Base-by-base conservation (phyloP, 2,113 vertebrate genomes). In the Pluvialis apricaria region DNA sequence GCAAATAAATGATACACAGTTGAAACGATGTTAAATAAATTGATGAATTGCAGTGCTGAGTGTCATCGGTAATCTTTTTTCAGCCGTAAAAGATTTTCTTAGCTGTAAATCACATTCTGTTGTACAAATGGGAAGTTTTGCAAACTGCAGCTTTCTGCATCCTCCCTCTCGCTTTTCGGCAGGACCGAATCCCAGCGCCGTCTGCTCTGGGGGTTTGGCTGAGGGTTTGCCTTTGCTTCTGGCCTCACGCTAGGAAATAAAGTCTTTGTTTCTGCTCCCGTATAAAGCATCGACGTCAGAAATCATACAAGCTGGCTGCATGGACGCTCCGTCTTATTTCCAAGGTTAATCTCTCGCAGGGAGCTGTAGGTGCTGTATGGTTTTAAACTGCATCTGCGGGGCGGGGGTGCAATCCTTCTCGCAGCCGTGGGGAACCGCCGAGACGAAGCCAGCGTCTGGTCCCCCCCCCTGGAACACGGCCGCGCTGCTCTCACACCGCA, bases 251-350 rank as follows among this genome's bases (percentile, higher is more conserved):
- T n/a, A 3, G 44, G 69, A 84, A 71, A 45, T n/a, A 45, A 68
- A 69, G 61, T 24, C 84, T 90, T 92, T 82, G 93, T 93, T 91
- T 72, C 79, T 45, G 26, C 73, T 44, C 49, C 3, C 4, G 52
- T 16, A 3, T 9, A 34, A 60, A 84, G 88, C 88, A 12, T 78
- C 1, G 0, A 3, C 9, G 10, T 2, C 14, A 21, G 31, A 8
- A 36, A 31, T 25, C 31, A 3, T 11, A 0, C 24, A 2, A n/a
- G 49, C 61, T 1, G 14, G 7, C 68, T 22, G 54, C 19, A 1
- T 17, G 8, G 31, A 1, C 16, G 0, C 26, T 0, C 6, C 0
- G 2, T 13, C 44, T 7, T 6, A 2, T 47, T 66, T 20, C 55
- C 32, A 0, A 17, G 82, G 90, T 6, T 14, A 9, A 64, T 45